Base-by-base conservation (phyloP, 2,888 invertebrate species). In the Maniola hyperantus region DNA sequence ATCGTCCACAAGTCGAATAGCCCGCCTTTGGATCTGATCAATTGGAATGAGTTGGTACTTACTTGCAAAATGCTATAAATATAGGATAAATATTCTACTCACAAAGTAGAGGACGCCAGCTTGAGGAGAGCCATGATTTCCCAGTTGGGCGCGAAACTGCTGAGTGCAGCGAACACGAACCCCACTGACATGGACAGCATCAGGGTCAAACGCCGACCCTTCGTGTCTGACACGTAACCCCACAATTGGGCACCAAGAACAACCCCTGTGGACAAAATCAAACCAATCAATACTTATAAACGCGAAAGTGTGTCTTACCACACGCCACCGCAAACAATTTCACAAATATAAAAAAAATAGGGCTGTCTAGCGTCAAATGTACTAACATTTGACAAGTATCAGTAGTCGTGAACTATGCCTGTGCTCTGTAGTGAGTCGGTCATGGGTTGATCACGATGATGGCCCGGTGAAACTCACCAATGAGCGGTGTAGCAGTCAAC, bases 401-500 rank as follows among this genome's bases (percentile, higher is more conserved):
- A n/a, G n/a, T n/a, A n/a, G n/a, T n/a, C n/a, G n/a, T n/a, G n/a
- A n/a, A n/a, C n/a, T n/a, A n/a, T n/a, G n/a, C n/a, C n/a, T n/a
- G n/a, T n/a, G n/a, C n/a, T n/a, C n/a, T n/a, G n/a, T n/a, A n/a
- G n/a, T n/a, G n/a, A n/a, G n/a, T n/a, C n/a, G n/a, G n/a, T n/a
- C n/a, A n/a, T n/a, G n/a, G n/a, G n/a, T n/a, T n/a, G n/a, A n/a
- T n/a, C n/a, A n/a, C n/a, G n/a, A 26, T 26, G 26, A 26, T 2
- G 26, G 4, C 26, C 2, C 26, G 26, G 0, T 6, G 13, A 6
- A 18, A 10, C 87, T 83, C 79, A 95, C 95, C 96, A 54, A 95
- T 83, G 73, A 96, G 90, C 59, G 96, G 95, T 66, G 94, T 93
- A 4, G 95, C 95, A 71, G 95, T 96, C 1, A 96, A 91, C 69